Evolutionary conservation across 2,888 invertebrate species (phyloP), one percentile per base, ranked within the genome.

Genomic region (Busseola fusca): DNA sequence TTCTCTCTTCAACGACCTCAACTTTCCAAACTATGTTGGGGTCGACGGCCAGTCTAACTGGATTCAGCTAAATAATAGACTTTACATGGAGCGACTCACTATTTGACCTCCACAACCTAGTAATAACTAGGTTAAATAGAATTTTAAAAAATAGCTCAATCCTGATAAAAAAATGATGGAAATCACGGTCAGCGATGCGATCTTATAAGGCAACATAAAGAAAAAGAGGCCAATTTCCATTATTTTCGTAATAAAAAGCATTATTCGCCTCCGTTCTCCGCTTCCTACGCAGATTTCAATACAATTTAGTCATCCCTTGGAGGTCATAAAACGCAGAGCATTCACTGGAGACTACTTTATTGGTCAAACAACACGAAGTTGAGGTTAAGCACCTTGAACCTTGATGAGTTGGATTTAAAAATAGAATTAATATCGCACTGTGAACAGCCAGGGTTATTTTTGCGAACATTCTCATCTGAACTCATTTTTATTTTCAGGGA

Each of bases 201-300:
- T 42, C 34, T 45, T 14, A 14, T 65, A 75, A 68, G 62, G 50
- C 50, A 68, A 45, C 34, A 62, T 60, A 21, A 42, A 9, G 40
- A 16, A 50, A 74, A 40, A 62, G 58, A 56, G 50, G 37, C 4
- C 16, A 58, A 54, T 40, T 54, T 52, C 21, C 40, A 42, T 63
- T 37, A 16, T 63, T 30, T 67, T 42, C 34, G 57, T 59, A 52
- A 69, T 69, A 69, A 75, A 74, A 68, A 45, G 0, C 40, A 58
- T 57, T 52, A 52, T 52, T 58, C 30, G 37, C 25, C 37, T 59
- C 40, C 6, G 18, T 12, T 40, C 30, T 58, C 30, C 52, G 27
- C 63, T 57, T 74, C 45, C 71, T 40, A n/a, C 60, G 57, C 64
- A 71, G 62, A 65, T 71, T 76, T 57, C 59, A 66, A 64, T 76